phyloP scores from a whole-genome alignment of 2,113 vertebrate species.

The Nycticorax nycticorax region DNA sequence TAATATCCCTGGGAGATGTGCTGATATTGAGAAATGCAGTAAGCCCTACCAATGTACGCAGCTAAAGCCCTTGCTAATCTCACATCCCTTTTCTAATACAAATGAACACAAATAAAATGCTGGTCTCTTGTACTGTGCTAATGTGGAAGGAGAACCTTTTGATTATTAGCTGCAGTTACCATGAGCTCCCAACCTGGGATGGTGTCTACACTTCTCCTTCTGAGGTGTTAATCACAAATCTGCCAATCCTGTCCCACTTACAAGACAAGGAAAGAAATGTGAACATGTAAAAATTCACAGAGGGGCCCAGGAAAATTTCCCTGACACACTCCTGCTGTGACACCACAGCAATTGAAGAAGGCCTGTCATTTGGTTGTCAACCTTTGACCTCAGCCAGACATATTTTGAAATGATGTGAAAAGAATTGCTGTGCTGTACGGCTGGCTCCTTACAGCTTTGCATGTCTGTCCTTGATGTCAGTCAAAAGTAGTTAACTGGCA shows the following conservation, averaged over 20 bases:
- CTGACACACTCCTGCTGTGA: constrained; percentile 86
- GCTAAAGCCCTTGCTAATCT: constrained; percentile 42
- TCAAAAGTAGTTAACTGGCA: constrained; percentile 81
- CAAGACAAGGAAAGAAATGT: constrained; percentile 76
- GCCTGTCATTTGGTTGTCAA: constrained; percentile 90
- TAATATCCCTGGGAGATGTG: neutral
- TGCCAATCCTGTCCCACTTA: constrained; percentile 76
- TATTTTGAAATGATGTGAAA: constrained; percentile 80
- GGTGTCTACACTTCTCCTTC: constrained; percentile 54
- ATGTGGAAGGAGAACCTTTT: constrained; percentile 64
- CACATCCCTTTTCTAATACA: constrained; percentile 6
- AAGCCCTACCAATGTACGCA: neutral
- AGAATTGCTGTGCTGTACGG: constrained; percentile 71
- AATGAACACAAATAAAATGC: constrained; percentile 54
- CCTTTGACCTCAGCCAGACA: constrained; percentile 83
- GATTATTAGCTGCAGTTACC: constrained; percentile 58
- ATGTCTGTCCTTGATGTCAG: constrained; percentile 85
- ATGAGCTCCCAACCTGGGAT: constrained; percentile 51
- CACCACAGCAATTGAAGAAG: constrained; percentile 83
- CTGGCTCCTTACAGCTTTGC: constrained; percentile 74
- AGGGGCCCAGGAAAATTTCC: constrained; percentile 78
- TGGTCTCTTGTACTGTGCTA: constrained; percentile 53
- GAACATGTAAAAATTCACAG: constrained; percentile 79
- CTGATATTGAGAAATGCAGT: neutral
- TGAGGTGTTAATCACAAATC: constrained; percentile 78